Base-by-base conservation (phyloP, 2,797 vertebrate species). In the Taeniopygia guttata region DNA sequence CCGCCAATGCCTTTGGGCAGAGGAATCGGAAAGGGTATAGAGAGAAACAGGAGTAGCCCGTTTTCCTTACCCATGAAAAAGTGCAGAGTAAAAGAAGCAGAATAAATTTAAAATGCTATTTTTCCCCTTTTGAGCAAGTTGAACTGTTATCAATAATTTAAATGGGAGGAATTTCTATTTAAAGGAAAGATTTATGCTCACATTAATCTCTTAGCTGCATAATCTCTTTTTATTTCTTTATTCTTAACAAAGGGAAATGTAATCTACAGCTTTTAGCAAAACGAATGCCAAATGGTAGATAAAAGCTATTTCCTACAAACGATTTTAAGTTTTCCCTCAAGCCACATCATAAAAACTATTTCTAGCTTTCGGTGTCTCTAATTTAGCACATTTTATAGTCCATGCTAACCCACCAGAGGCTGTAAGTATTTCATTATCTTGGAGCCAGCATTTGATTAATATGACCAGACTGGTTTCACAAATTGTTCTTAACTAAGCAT, bases 401-500 rank as follows among this genome's bases (percentile, higher is more conserved):
- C 48, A 11, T 51, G 64, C 43, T 92, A 93, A 87, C 14, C 38
- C n/a, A 62, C 38, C 30, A 68, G 68, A 77, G 81, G 38, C 86
- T 51, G 1, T 75, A 87, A 89, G 76, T 76, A 59, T 93, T 90
- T 90, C 67, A 85, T 90, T 92, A 77, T 87, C 60, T 89, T 20
- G 5, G 38, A 87, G 27, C 46, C 80, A 76, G 32, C 36, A 29
- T 69, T 90, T 92, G 87, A 89, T 91, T 96, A 87, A 91, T 75
- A 54, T 52, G 60, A 49, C 66, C 77, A 80, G 83, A 92, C 84
- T 67, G 89, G 56, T 85, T 92, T 90, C 64, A 74, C 38, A 72
- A 56, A 77, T 90, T 77, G 68, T 59, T 79, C 90, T 80, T 82
- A 89, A 87, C 52, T 91, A 87, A 94, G 86, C 79, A 85, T 63